phyloP scores from a whole-genome alignment of 2,888 invertebrate species.

The Drosophila prostipennis region DNA sequence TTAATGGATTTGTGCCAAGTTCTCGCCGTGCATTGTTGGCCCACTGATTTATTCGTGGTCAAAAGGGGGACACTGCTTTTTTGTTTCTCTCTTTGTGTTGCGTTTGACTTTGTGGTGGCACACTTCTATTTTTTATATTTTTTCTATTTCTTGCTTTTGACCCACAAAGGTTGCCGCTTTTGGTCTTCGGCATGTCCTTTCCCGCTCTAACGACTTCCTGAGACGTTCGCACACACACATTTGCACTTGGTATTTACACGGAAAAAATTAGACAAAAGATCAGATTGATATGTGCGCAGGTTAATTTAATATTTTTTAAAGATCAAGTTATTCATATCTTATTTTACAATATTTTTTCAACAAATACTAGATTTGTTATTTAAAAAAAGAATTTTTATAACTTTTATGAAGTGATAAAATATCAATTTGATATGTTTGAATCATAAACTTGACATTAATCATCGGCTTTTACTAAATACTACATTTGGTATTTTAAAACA shows the following conservation, averaged over 20 bases:
- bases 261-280: too few species aligned
- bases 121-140: slow-evolving; percentile 33
- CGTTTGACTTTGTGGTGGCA: slow-evolving; percentile 71
- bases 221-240: slow-evolving; percentile 23
- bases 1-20: slow-evolving; percentile 80
- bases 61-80: slow-evolving; percentile 51
- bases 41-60: slow-evolving; percentile 68
- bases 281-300: too few species aligned
- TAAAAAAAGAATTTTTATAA: too few species aligned
- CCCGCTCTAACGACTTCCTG: slow-evolving; percentile 71
- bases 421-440: too few species aligned
- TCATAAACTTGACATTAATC: too few species aligned
- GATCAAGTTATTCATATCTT: too few species aligned
- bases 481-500: too few species aligned
- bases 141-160: slow-evolving; percentile 51
- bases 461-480: too few species aligned
- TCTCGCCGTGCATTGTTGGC: slow-evolving; percentile 50
- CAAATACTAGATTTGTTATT: too few species aligned
- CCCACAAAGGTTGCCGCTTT: slow-evolving; percentile 69
- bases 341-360: too few species aligned
- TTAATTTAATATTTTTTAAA: too few species aligned
- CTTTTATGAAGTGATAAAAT: too few species aligned
- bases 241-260: neutral
- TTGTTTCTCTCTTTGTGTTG: slow-evolving; percentile 16
- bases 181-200: slow-evolving; percentile 46